Conservation (phyloP, 2,888 invertebrate species). For the Caenorhabditis sp. region DNA sequence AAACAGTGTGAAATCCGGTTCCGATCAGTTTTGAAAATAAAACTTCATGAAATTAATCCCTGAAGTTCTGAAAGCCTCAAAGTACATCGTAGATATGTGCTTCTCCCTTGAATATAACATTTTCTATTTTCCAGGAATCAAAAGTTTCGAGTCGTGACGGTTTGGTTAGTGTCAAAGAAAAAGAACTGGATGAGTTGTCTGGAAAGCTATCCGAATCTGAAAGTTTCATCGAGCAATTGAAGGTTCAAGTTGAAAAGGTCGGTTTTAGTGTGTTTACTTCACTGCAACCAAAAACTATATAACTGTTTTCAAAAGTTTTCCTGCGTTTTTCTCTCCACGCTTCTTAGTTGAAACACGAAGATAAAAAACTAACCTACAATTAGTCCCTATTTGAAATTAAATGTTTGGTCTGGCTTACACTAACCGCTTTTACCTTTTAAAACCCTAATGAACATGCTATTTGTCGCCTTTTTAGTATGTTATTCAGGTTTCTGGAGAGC, state of each 20-base stretch:
- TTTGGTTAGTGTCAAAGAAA: conserved; percentile 10
- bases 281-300: neutral
- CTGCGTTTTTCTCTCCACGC: conserved; percentile 21
- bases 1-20: too few species aligned
- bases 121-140: conserved; percentile 14
- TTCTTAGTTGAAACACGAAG: neutral
- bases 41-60: too few species aligned
- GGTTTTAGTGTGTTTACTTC: neutral
- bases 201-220: conserved; percentile 28
- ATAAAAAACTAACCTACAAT: neutral
- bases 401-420: neutral
- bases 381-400: neutral
- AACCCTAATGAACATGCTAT: neutral
- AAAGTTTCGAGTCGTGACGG: conserved; percentile 15
- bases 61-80: too few species aligned
- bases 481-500: conserved; percentile 36
- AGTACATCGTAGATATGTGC: neutral
- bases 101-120: neutral
- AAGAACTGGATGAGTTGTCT: conserved; percentile 25
- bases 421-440: conserved; percentile 2
- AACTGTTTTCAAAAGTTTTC: neutral
- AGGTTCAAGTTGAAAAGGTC: conserved; percentile 45
- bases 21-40: too few species aligned
- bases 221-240: conserved; percentile 34
- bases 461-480: conserved; percentile 39